Evolutionary conservation across 64 coral and sea anemone species (phyloP), one percentile per base, ranked within the genome.

Genomic region (Actinia tenebrosa): DNA sequence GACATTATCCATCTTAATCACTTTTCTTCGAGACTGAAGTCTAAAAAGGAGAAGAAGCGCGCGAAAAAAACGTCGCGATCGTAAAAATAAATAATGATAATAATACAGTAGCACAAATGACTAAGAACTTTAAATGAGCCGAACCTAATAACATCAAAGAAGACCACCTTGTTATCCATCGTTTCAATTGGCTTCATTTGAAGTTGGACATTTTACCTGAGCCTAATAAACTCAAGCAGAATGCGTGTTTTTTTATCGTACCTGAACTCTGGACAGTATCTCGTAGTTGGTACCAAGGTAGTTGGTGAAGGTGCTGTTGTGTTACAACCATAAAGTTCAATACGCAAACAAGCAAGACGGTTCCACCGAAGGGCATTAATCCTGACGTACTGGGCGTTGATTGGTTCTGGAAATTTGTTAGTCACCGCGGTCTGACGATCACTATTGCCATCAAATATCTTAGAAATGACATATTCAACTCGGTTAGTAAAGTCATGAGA

Each of bases 291-390:
- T n/a, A 60, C 64, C 3, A 75, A 14, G 81, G 60, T 71, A 18
- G 56, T 16, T 58, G 87, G 71, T 52, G 71, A 61, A 3, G 88
- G 84, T 5, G 79, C 64, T 37, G 84, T 37, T n/a, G 52, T 45
- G 7, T 45, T 53, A 19, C 93, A 95, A 16, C 93, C 93, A 86
- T 95, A 95, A 25, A 95, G 54, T 54, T 95, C 90, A 53, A 95
- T 77, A 15, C 93, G 86, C 75, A 95, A 18, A 18, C 89, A 95
- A 37, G 68, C 30, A 22, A 83, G 79, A 20, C 54, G 47, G 17
- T 89, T 83, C 87, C 90, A 95, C 22, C 58, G 47, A 6, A 86
- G 20, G 17, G 90, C 81, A 30, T 89, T 77, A 56, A 95, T 56
- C 58, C 93, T 87, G 62, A 95, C 61, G 60, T 87, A 95, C 15